Base-by-base conservation (phyloP, 2,113 vertebrate genomes). In the Epinephelus fuscoguttatus region DNA sequence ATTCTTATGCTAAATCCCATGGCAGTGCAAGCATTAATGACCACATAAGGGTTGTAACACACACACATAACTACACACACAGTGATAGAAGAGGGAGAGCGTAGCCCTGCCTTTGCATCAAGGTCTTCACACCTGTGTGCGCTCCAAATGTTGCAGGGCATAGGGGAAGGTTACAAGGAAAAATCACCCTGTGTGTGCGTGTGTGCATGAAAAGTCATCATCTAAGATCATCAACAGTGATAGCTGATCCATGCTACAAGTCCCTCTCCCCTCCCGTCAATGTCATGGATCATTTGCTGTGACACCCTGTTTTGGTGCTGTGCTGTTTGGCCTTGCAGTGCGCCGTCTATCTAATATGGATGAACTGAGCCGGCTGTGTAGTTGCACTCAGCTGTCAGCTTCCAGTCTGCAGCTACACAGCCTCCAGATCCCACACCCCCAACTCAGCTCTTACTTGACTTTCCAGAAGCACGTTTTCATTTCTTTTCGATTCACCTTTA, bases 251-350 rank as follows among this genome's bases (percentile, higher is more conserved):
- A 89, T 78, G 77, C 67, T 70, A 67, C 88, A 70, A 84, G 84
- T 69, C 66, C 77, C 69, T 45, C 3, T 25, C 49, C 6, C 42
- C 8, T 45, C 68, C 52, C 14, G 63, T 82, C 84, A 74, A 6
- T 86, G 83, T 82, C 89, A 86, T 76, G 75, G 92, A 88, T 92
- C 85, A 88, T 91, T 91, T 89, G 71, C 71, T 13, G n/a, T 78
- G 77, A 86, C 81, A 75, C 84, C 61, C 27, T 70, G 78, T 85
- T 25, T 83, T 75, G 85, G 67, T 70, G 75, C 15, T 66, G 69
- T 60, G 73, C 76, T 84, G 80, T 89, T 89, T 86, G 90, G 85
- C 91, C 88, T 87, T 81, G 86, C 75, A 4, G 80, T 59, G 70
- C 19, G 19, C 21, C 53, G 33, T 80, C 74, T 84, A 47, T 88